These are phyloP conservation scores for Hyaena hyaena DNA, from an alignment of 2,113 vertebrate genomes.

Conservation along the genomic window DNA sequence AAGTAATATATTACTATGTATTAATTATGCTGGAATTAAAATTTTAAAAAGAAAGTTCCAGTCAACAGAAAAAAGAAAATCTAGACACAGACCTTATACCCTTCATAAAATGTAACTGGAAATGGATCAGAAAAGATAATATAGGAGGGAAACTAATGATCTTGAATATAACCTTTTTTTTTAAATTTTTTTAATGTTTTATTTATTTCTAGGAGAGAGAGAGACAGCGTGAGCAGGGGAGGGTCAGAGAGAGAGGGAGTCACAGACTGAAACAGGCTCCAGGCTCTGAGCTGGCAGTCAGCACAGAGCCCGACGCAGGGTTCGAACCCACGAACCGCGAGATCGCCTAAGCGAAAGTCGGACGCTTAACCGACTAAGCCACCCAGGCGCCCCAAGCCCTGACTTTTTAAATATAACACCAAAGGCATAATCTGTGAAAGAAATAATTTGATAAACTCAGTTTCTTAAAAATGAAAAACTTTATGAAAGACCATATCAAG, in stretches of 20 bases:
- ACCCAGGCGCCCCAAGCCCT: neutral
- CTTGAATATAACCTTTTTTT: neutral
- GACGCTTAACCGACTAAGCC: too few relatives aligned
- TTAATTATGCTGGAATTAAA: neutral
- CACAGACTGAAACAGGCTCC: too few relatives aligned
- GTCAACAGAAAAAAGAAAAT: neutral
- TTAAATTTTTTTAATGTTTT: too few relatives aligned
- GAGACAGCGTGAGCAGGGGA: too few relatives aligned
- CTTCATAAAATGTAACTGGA: neutral
- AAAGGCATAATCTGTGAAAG: neutral
- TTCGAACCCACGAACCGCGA: too few relatives aligned
- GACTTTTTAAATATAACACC: neutral
- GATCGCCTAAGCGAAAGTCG: too few relatives aligned
- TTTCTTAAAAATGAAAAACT: neutral
- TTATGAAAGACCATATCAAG: neutral
- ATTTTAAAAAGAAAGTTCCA: neutral
- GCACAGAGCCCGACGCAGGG: too few relatives aligned
- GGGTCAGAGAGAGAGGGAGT: too few relatives aligned
- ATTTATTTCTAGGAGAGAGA: too few relatives aligned
- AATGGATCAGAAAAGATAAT: neutral
- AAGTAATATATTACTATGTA: neutral
- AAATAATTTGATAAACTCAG: neutral
- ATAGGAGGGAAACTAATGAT: neutral
- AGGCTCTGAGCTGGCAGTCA: too few relatives aligned
- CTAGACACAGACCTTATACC: neutral